phyloP scores from a whole-genome alignment of 2,113 vertebrate species.

The Actinemys pallida region DNA sequence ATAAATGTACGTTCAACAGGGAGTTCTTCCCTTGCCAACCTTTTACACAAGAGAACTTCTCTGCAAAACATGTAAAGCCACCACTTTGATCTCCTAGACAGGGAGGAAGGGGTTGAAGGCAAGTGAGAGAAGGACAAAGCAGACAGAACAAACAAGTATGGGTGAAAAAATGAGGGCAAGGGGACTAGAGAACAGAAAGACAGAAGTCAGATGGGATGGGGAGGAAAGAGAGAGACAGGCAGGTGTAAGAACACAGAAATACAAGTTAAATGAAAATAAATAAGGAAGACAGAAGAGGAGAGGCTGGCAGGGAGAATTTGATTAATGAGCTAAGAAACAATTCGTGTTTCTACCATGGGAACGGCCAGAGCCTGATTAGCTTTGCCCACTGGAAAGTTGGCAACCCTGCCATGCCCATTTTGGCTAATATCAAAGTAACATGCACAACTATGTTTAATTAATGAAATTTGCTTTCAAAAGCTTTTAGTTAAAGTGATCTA shows the following conservation, averaged over 20 bases:
- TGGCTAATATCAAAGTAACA: background rate
- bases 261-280: background rate
- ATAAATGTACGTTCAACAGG: background rate
- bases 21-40: background rate
- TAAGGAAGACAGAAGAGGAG: background rate
- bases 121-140: background rate
- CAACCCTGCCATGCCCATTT: background rate
- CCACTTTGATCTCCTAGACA: background rate
- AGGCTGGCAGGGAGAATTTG: background rate
- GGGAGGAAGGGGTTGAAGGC: background rate
- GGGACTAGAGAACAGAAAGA: background rate
- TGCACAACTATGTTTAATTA: background rate
- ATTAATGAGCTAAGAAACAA: background rate
- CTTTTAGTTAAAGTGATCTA: background rate
- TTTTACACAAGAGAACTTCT: background rate
- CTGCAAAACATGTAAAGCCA: background rate
- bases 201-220: background rate
- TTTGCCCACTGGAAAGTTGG: background rate
- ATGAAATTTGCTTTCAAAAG: background rate
- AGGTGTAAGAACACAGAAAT: background rate
- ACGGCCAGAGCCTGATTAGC: background rate
- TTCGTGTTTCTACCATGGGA: background rate
- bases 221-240: background rate
- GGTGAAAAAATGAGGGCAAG: background rate
- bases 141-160: background rate